Evolutionary conservation across 1,140 invertebrate species (phyloP), one percentile per base, ranked within the genome.

Genomic region (Lepidostoma basale): DNA sequence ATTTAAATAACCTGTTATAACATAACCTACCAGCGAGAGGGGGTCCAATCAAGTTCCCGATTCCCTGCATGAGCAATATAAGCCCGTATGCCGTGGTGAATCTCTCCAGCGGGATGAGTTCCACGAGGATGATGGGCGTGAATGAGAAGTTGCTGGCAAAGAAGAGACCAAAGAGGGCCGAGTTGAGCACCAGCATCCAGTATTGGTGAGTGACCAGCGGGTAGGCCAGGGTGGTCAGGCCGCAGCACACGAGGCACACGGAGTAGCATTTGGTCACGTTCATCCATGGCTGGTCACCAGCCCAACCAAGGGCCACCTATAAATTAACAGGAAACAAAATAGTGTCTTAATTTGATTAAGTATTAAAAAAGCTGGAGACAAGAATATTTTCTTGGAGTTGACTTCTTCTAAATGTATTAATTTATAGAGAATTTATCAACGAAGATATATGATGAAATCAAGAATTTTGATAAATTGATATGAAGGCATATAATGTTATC

Each of bases 51-150:
- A 89, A 80, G 80, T 87, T 87, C 62, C 87, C 88, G 70, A 89
- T 76, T 9, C 95, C 96, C 82, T 97, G 94, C 74, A 95, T 92
- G 10, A 97, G 80, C 9, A 96, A 81, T 39, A 94, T 88, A 40
- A 98, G 80, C 36, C 96, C 96, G 78, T 97, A 97, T 12, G 94
- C 94, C 77, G 90, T 93, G 0, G 95, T 95, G 77, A 98, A 96
- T 69, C 85, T 77, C 67, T 87, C 85, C 75, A 87, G 73, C 0
- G 92, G 90, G 22, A 92, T 89, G 42, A 94, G 74, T 74, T 94
- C 88, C 2, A 93, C 93, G 40, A 95, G 79, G 75, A 96, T 94
- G 72, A 92, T 90, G 0, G 94, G 92, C 0, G 93, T 94, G 62
- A 96, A 91, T 0, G 93, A 92, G 76, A 94, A 96, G 49, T 88